Percentiles rank a stretch among this genome's conserved stretches.
Evolutionary conservation across 2,113 vertebrate genomes (phyloP).

Genomic region (Cavia aperea): DNA sequence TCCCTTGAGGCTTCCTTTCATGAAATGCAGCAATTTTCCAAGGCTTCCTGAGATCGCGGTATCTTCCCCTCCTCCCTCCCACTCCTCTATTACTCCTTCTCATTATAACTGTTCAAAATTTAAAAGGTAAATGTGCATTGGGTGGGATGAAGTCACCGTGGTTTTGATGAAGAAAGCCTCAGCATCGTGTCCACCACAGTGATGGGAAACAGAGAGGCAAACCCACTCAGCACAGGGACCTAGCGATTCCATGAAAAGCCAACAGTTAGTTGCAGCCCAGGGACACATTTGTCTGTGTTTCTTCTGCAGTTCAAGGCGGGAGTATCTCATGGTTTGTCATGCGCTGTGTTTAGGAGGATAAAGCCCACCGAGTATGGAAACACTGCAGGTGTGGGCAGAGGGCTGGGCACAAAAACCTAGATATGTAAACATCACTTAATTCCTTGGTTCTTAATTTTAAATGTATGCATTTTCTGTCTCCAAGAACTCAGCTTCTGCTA

Average conservation of each 20-base stretch:
- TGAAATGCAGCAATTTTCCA: not conserved
- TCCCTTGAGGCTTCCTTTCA: not conserved
- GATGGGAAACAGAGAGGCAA: not conserved
- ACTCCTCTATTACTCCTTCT: not conserved
- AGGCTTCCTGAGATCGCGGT: not conserved
- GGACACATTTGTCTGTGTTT: not conserved
- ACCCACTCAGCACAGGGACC: not conserved
- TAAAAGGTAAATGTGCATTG: not conserved
- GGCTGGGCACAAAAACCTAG: not conserved
- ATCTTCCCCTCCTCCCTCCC: not conserved
- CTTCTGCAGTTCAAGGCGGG: not conserved
- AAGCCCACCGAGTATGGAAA: not conserved
- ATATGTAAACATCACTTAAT: not conserved
- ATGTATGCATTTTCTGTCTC: not conserved
- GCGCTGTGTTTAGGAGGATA: not conserved
- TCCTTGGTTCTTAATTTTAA: not conserved
- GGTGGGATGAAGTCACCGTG: not conserved
- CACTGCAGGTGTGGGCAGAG: not conserved
- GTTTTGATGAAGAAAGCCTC: not conserved
- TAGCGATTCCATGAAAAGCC: not conserved
- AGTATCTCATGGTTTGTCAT: not conserved
- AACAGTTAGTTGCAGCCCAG: not conserved
- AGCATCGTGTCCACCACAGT: no score
- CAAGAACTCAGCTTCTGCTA: not conserved
- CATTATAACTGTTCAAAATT: not conserved